Evolutionary conservation across 2,888 invertebrate species (phyloP).

Genomic region (Acleris cristana): DNA sequence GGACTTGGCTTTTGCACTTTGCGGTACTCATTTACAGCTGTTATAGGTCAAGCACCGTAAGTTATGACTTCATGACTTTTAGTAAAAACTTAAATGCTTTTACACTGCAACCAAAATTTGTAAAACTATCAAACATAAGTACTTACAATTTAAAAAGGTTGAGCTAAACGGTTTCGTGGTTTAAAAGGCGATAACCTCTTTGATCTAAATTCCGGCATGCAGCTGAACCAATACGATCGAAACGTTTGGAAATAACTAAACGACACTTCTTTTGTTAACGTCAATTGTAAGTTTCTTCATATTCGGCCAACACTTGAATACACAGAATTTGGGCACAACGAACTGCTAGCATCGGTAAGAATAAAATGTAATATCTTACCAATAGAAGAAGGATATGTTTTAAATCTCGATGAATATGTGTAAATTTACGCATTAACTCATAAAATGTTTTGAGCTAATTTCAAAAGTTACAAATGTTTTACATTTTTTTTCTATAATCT

Average conservation of each 20-base stretch:
- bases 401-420: too few species aligned
- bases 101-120: too few species aligned
- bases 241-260: neutral
- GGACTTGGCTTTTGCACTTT: constrained; percentile 29
- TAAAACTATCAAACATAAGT: too few species aligned
- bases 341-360: neutral
- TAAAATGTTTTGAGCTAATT: too few species aligned
- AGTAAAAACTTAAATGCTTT: constrained; percentile 3
- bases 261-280: constrained; percentile 6
- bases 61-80: too few species aligned
- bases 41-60: neutral
- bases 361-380: neutral
- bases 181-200: constrained; percentile 25
- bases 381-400: too few species aligned
- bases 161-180: neutral
- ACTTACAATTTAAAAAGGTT: too few species aligned
- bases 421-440: too few species aligned
- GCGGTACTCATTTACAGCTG: constrained; percentile 5
- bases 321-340: constrained; percentile 26
- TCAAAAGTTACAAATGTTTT: too few species aligned
- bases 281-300: constrained; percentile 7
- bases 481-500: too few species aligned
- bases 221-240: constrained; percentile 45
- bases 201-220: constrained; percentile 45
- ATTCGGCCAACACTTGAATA: constrained; percentile 20